phyloP scores from a whole-genome alignment of 1,140 invertebrate species.

The Chlorops oryzae region DNA sequence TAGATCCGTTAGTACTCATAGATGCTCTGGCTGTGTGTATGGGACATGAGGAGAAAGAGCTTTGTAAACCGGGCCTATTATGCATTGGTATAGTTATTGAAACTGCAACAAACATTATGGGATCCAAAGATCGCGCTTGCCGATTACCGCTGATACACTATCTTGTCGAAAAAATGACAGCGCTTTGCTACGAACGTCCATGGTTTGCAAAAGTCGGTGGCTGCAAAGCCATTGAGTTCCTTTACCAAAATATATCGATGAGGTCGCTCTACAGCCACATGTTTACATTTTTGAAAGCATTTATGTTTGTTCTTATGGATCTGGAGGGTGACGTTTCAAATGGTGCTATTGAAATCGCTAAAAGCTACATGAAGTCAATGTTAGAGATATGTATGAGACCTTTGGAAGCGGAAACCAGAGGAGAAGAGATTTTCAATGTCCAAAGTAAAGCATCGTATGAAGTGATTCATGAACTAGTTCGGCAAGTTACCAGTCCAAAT shows the following conservation, averaged over 20 bases:
- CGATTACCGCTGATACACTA: constrained; percentile 91
- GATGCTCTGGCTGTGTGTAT: constrained; percentile 90
- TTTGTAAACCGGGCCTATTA: constrained; percentile 86
- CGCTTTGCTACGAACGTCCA: constrained; percentile 91
- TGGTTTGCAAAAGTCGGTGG: constrained; percentile 98
- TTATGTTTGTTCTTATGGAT: constrained; percentile 97
- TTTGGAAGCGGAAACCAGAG: constrained; percentile 41
- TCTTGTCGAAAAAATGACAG: constrained; percentile 88
- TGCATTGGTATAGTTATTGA: constrained; percentile 84
- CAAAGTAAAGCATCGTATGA: constrained; percentile 84
- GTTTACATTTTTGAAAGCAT: constrained; percentile 86
- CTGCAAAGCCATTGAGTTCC: constrained; percentile 89
- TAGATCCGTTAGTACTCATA: constrained; percentile 90
- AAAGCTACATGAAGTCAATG: constrained; percentile 84
- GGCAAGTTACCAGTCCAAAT: constrained; percentile 91
- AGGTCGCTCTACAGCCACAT: constrained; percentile 91
- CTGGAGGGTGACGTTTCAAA: constrained; percentile 91
- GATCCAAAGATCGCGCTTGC: constrained; percentile 85
- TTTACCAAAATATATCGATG: constrained; percentile 85
- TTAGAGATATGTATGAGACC: constrained; percentile 69
- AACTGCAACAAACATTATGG: constrained; percentile 80
- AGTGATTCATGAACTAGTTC: constrained; percentile 84
- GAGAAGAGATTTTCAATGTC: constrained; percentile 61
- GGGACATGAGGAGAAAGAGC: constrained; percentile 94
- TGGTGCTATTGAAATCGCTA: constrained; percentile 92